Percentiles rank a stretch among this genome's conserved stretches.
These are phyloP conservation scores for Catocala nupta DNA, from an alignment of 2,888 invertebrate genomes.

Conservation along the genomic window DNA sequence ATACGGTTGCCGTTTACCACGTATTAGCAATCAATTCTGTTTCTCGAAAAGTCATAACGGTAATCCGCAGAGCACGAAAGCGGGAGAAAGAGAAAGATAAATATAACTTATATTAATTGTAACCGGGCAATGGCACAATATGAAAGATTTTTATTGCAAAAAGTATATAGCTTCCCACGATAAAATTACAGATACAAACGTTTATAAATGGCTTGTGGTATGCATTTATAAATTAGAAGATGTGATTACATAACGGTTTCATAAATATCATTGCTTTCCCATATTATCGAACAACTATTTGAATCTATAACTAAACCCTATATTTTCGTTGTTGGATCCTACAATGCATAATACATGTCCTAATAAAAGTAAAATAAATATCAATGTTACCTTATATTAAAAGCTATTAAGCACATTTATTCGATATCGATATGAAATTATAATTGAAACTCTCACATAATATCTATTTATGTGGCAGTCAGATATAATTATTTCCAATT, in stretches of 20 bases:
- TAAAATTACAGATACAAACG: background rate
- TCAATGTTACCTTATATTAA: too few relatives aligned
- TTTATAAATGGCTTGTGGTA: background rate
- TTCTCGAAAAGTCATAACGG: background rate
- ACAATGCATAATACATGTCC: too few relatives aligned
- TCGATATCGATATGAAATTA: background rate
- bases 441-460: background rate
- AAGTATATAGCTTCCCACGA: background rate
- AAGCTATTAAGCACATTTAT: too few relatives aligned
- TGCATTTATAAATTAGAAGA: background rate
- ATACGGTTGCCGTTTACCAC: background rate
- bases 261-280: too few relatives aligned
- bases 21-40: conserved; percentile 38
- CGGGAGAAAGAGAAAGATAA: too few relatives aligned
- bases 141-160: background rate
- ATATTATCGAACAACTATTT: too few relatives aligned
- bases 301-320: too few relatives aligned
- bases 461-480: background rate
- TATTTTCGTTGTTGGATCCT: too few relatives aligned
- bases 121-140: background rate
- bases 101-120: background rate
- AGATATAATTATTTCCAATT: background rate
- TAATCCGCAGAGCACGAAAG: background rate
- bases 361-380: too few relatives aligned
- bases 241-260: too few relatives aligned